Evolutionary conservation across 2,113 vertebrate species (phyloP), one percentile per base, ranked within the genome.

Genomic region (Percopsis transmontana): DNA sequence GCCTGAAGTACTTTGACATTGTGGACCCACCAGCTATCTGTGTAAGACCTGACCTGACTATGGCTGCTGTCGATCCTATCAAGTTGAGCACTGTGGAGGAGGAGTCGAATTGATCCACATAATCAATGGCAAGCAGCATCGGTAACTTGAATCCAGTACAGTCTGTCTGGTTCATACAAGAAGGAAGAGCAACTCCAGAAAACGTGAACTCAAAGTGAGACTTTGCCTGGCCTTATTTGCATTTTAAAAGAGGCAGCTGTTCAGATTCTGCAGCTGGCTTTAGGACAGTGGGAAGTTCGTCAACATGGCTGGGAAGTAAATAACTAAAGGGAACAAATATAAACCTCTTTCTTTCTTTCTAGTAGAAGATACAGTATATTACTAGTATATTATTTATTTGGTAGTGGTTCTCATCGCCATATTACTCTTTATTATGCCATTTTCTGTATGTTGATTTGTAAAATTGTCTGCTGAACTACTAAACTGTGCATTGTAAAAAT

Each of bases 21-120:
- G 38, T 61, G 74, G 79, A 74, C n/a, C 45, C 54, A 63, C 66
- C 78, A 45, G 58, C 81, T 56, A 60, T 39, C 41, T 48, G 54
- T 12, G 21, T 74, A 67, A 91, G 82, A 70, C 82, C 82, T 18
- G 77, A 90, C 72, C 77, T 88, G 52, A 86, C 90, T 58, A 56
- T 86, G 21, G 45, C 77, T 42, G 56, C 62, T 11, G 75, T 76
- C 2, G 86, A 91, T 54, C 73, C 86, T 39, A 82, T 82, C 59
- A 48, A 70, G 64, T 80, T 78, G 66, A 68, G 58, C 56, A 19
- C 72, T 24, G 58, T 62, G 56, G 55, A 86, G 65, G 70, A 75
- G 53, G 62, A 83, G 41, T 68, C 72, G 47, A 40, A 23, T 33
- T 63, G 70, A 68, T 70, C 27, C 41, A 27, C 56, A 39, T 65